Percentiles rank a stretch among this genome's conserved stretches.
Evolutionary conservation across 2,888 invertebrate genomes (phyloP).

Genomic region (Agonopterix heracliana): DNA sequence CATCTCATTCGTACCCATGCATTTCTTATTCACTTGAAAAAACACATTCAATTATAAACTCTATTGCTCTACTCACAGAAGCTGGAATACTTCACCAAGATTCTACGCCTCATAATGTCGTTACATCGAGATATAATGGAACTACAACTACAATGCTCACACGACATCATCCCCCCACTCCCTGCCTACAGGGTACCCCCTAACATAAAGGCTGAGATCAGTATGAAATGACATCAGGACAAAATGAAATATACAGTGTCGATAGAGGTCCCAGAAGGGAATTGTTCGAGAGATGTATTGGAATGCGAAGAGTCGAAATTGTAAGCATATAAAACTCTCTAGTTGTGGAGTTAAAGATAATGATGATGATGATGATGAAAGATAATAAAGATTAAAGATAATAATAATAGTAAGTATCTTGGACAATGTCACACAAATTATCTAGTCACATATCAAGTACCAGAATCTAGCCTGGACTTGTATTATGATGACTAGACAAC

Average conservation of each 20-base stretch:
- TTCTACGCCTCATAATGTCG: conserved; percentile 63
- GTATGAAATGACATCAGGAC: conserved; percentile 54
- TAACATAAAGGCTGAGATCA: conserved; percentile 56
- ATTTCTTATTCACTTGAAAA: too few species aligned
- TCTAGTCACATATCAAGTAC: too few species aligned
- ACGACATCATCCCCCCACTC: conserved; percentile 24
- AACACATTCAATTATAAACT: neutral
- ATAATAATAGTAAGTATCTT: too few species aligned
- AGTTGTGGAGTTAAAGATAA: too few species aligned
- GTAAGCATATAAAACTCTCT: too few species aligned
- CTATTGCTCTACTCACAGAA: conserved; percentile 35
- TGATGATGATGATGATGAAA: too few species aligned
- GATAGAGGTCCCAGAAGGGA: conserved; percentile 28
- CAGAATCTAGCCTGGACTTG: too few species aligned
- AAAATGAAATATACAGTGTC: conserved; percentile 31
- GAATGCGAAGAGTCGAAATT: conserved; percentile 15
- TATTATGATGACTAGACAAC: too few species aligned
- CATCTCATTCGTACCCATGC: too few species aligned
- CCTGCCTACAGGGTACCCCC: conserved; percentile 41
- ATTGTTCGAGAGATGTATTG: conserved; percentile 12
- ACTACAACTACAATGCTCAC: conserved; percentile 47
- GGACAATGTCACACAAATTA: too few species aligned
- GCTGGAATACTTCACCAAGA: conserved; percentile 65
- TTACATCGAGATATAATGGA: conserved; percentile 63
- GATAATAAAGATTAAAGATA: too few species aligned